phyloP scores from a whole-genome alignment of 1,140 invertebrate species.

The Octopus bimaculoides region DNA sequence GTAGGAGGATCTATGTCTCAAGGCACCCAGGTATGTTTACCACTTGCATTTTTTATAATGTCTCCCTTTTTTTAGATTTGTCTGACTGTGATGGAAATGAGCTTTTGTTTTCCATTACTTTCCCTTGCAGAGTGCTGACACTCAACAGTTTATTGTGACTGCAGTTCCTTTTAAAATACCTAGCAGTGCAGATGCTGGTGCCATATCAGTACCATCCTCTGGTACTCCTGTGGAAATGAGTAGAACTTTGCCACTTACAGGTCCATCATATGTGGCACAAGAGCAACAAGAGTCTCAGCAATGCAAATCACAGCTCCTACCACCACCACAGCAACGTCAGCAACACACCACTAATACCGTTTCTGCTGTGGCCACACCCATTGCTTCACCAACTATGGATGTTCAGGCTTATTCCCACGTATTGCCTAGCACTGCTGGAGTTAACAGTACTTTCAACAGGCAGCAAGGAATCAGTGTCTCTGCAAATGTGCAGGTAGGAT shows the following conservation, averaged over 20 bases:
- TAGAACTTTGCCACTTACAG: background rate
- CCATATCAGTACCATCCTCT: background rate
- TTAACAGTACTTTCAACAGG: background rate
- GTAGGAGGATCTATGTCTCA: background rate
- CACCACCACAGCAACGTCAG: constrained; percentile 22
- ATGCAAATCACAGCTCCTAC: constrained; percentile 1
- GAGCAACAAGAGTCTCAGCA: background rate
- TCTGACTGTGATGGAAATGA: background rate
- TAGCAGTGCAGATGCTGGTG: background rate
- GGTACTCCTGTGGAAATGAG: background rate
- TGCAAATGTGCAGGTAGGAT: background rate
- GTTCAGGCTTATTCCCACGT: constrained; percentile 2
- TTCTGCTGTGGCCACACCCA: constrained; percentile 29
- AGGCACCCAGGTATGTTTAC: background rate
- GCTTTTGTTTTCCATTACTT: background rate
- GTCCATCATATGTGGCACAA: constrained; percentile 1
- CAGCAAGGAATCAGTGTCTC: background rate
- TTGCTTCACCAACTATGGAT: constrained; percentile 29
- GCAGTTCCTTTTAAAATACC: constrained; percentile 29
- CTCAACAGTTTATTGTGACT: constrained; percentile 16
- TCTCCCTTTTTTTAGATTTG: background rate
- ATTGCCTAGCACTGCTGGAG: background rate
- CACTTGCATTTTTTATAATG: background rate
- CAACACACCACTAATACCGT: constrained; percentile 34
- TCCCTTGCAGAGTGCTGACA: background rate